phyloP scores from a whole-genome alignment of 2,113 vertebrate species.

The Tauraco erythrolophus region DNA sequence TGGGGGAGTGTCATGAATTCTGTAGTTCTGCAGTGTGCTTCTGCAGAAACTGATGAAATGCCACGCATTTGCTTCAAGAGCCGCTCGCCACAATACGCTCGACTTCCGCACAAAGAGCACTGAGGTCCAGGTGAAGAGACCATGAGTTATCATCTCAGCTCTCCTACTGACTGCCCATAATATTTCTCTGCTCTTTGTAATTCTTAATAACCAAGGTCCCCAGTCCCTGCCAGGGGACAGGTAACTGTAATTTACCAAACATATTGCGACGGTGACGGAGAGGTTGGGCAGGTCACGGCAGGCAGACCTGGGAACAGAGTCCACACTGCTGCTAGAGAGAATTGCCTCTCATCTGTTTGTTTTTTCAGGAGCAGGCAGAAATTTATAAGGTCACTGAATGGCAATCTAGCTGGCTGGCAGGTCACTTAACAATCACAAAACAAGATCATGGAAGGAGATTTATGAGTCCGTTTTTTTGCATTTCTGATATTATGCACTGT shows the following conservation, averaged over 20 bases:
- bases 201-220: slow-evolving; percentile 10
- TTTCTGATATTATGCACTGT: background rate
- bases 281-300: background rate
- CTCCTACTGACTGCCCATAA: background rate
- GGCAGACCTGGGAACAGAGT: background rate
- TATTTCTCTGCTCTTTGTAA: slow-evolving; percentile 1
- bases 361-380: background rate
- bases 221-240: background rate
- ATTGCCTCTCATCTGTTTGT: background rate
- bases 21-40: background rate
- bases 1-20: background rate
- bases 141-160: background rate
- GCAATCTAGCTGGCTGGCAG: background rate
- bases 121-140: background rate
- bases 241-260: slow-evolving; percentile 7
- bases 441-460: background rate
- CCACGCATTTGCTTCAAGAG: accelerated
- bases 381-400: background rate
- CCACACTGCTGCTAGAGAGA: background rate
- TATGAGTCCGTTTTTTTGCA: background rate
- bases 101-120: background rate
- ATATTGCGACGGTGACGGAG: background rate
- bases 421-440: slow-evolving; percentile 26
- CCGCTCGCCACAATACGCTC: accelerated
- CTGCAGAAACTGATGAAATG: background rate